These are phyloP conservation scores for Numenius phaeopus DNA, from an alignment of 2,797 vertebrate genomes.

Conservation along the genomic window DNA sequence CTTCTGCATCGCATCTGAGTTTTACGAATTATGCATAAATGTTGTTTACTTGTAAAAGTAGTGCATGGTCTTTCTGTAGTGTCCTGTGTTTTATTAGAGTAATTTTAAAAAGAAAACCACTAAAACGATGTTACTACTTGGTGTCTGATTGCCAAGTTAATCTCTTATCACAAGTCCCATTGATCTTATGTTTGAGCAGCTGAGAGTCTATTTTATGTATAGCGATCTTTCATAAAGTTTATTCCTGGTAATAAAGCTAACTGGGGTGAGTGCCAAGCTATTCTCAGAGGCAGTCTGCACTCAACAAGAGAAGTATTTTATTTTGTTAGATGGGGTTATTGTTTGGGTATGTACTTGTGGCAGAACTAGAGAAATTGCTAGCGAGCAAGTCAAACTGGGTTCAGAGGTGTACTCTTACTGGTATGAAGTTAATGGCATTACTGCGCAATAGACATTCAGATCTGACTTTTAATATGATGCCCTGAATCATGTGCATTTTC, in stretches of 20 bases:
- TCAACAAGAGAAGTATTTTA: constrained; percentile 76
- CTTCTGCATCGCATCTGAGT: neutral
- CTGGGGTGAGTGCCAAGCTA: constrained; percentile 83
- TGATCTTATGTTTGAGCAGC: constrained; percentile 85
- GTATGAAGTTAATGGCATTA: constrained; percentile 65
- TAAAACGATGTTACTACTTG: constrained; percentile 43
- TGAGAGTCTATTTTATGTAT: constrained; percentile 82
- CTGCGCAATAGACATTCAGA: constrained; percentile 12
- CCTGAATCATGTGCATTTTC: constrained; percentile 34
- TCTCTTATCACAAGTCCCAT: constrained; percentile 82
- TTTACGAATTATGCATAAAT: neutral
- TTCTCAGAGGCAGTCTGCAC: constrained; percentile 80
- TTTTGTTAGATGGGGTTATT: constrained; percentile 80
- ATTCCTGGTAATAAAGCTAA: constrained; percentile 84
- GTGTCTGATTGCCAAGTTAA: constrained; percentile 80
- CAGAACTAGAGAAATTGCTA: constrained; percentile 73
- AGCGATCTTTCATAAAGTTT: constrained; percentile 84
- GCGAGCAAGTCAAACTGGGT: constrained; percentile 66
- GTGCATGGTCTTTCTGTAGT: neutral
- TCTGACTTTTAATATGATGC: constrained; percentile 50
- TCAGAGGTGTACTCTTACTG: constrained; percentile 58
- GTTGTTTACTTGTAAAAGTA: neutral
- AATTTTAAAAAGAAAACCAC: constrained; percentile 49
- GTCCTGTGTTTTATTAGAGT: neutral
- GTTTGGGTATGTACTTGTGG: constrained; percentile 78